Evolutionary conservation across 2,797 vertebrate genomes (phyloP), one percentile per base, ranked within the genome.

Genomic region (Neomorphus geoffroyi): DNA sequence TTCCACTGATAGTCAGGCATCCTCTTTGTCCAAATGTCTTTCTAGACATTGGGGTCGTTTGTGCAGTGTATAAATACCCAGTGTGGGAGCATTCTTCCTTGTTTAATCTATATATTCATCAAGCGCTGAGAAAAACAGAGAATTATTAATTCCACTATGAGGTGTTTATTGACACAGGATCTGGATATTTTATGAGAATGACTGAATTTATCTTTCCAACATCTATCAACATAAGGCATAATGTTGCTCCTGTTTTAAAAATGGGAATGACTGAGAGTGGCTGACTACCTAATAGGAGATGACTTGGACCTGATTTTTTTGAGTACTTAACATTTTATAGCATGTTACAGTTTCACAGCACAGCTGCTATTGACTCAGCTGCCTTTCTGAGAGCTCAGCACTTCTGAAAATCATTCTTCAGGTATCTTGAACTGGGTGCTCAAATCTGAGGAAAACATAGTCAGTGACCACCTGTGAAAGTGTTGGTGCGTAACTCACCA

Each of bases 351-450:
- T 85, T 93, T 87, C 83, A 71, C 17, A 71, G 35, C 56, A 64
- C 18, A 70, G 37, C 45, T 85, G 82, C 35, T 95, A 65, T 89
- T 96, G 86, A 91, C 64, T 91, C 91, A 95, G 91, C 86, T 96
- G 92, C 78, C 33, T 51, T 84, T 87, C 58, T 67, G 77, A 93
- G 57, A 80, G 22, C 60, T 92, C 91, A 95, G 78, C 79, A 91
- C 23, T 95, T 89, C 64, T 80, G 15, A 32, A 84, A 95, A 22
- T 65, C 78, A 92, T 74, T 89, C 56, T 64, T 80, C 74, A 70
- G 65, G 43, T 89, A 73, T 77, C 84, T 91, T 50, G 28, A 70
- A 32, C n/a, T 37, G 46, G 32, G 21, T 90, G 23, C 45, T 86
- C 69, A 71, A 26, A 74, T 48, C 61, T 90, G 80, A 86, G 35